Evolutionary conservation across 92 coral and sea anemone species (phyloP), one percentile per base, ranked within the genome.

Genomic region (Parazoanthus darwini): DNA sequence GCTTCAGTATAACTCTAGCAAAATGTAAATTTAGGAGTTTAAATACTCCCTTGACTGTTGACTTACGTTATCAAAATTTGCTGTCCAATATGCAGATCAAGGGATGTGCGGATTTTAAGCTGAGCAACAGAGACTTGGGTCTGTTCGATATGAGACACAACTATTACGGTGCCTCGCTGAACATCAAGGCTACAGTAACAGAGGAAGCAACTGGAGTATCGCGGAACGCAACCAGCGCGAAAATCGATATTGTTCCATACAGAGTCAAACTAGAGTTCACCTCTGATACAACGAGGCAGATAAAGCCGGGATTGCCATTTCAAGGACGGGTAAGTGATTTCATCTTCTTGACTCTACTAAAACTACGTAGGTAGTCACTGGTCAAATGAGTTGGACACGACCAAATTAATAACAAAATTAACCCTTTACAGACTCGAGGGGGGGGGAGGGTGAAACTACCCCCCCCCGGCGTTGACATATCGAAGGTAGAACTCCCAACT

Each of bases 251-350:
- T 10, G 89, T 86, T 46, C 83, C 83, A 13, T 91, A 86, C 43
- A 85, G 94, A 3, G 89, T 94, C 15, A 88, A 88, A 87, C 59
- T 90, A 65, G 26, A 89, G 82, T 92, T 92, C 51, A 88, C 90
- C 46, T 29, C 79, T 29, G 94, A 90, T 0, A 97, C 99, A 20
- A 93, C 98, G 23, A 74, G 66, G 26, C 76, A 80, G 50, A 91
- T 93, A 48, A 97, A 97, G 82, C 99, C 98, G 72, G 98, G 98
- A 35, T 86, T 97, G 90, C 95, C 96, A 5, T 97, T 92, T 82
- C 79, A 88, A 72, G 98, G 98, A 46, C 92, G 89, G 95, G 99
- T 97, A 82, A 29, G 95, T 71, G 11, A 70, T 14, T 35, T 51
- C 8, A 50, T 54, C 65, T 58, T 48, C 16, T 33, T 58, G 44